A percentile compares a stretch with the other conserved stretches of the same genome.
phyloP scores from a whole-genome alignment of 2,888 invertebrate species.

The Stratiomys singularior region DNA sequence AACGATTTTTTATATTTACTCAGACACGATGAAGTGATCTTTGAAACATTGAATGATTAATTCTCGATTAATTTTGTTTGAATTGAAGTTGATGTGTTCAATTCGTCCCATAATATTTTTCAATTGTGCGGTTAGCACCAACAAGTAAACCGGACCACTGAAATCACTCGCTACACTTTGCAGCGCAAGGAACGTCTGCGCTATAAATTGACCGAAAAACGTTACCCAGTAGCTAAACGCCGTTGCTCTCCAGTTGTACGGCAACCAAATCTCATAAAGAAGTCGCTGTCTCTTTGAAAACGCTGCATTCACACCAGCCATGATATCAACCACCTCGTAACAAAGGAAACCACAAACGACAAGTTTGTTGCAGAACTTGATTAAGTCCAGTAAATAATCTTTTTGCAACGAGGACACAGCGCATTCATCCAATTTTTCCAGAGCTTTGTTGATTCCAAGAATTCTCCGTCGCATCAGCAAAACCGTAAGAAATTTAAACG shows the following conservation, averaged over 20 bases:
- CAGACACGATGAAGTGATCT: not conserved
- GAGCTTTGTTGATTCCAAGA: not conserved
- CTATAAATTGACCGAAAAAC: not conserved
- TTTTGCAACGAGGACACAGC: not conserved
- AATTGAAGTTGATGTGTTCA: not conserved
- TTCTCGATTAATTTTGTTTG: not conserved
- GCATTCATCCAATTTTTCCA: not conserved
- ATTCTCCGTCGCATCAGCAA: not conserved
- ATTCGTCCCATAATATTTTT: conserved; percentile 10
- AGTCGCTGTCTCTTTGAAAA: not conserved
- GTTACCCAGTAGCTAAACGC: conserved; percentile 11
- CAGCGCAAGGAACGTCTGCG: not conserved
- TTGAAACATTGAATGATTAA: conserved; percentile 11
- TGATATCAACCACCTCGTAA: conserved; percentile 20
- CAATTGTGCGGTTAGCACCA: conserved; percentile 17
- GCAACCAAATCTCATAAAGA: conserved; percentile 28
- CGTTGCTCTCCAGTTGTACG: conserved; percentile 12
- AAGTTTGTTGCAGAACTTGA: not conserved
- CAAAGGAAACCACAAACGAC: not conserved
- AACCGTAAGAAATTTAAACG: conserved; percentile 4
- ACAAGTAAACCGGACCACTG: conserved; percentile 13
- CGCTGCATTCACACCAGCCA: conserved; percentile 14
- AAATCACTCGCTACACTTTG: conserved; percentile 21
- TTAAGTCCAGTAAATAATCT: not conserved
- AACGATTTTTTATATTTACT: not conserved